Base-by-base conservation (phyloP, 2,888 invertebrate genomes). In the Leuctra nigra region DNA sequence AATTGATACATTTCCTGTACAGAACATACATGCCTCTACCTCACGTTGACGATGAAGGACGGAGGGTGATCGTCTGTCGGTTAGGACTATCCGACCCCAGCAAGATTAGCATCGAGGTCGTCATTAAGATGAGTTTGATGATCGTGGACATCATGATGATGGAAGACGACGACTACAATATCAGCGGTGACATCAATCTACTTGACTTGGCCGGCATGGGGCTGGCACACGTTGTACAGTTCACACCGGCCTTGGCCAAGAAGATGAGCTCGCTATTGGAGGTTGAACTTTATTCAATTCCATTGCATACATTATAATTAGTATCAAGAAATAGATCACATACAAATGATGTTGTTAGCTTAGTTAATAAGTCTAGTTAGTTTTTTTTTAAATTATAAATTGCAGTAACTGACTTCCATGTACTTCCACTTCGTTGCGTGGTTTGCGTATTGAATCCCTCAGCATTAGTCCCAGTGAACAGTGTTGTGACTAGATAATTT, bases 211-310 rank as follows among this genome's bases (percentile, higher is more conserved):
- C 73, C 48, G 73, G 75, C 35, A 73, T 78, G 2, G 76, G 77
- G 0, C 64, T 79, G n/a, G 74, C 70, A n/a, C 78, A 82, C 61
- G 68, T 80, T n/a, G 73, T 76, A 38, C 79, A 80, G 64, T 76
- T 79, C 69, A 78, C 80, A 0, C 81, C 82, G 1, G 68, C 76
- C 0, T 63, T 81, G 18, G 76, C 80, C 13, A 83, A 80, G 65
- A 83, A 83, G 64, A 71, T 75, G 29, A 73, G 77, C 16, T 71
- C 73, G 0, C 74, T 73, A 18, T 67, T 67, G 39, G 66, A 70
- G 67, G 69, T 68, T 61, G 14, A n/a, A n/a, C n/a, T n/a, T n/a
- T n/a, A n/a, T n/a, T n/a, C n/a, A n/a, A n/a, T n/a, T n/a, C n/a
- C n/a, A n/a, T n/a, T n/a, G 18, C 11, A 29, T 29, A 29, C n/a